These are phyloP conservation scores for Candoia aspera DNA, from an alignment of 2,113 vertebrate species.

Conservation along the genomic window DNA sequence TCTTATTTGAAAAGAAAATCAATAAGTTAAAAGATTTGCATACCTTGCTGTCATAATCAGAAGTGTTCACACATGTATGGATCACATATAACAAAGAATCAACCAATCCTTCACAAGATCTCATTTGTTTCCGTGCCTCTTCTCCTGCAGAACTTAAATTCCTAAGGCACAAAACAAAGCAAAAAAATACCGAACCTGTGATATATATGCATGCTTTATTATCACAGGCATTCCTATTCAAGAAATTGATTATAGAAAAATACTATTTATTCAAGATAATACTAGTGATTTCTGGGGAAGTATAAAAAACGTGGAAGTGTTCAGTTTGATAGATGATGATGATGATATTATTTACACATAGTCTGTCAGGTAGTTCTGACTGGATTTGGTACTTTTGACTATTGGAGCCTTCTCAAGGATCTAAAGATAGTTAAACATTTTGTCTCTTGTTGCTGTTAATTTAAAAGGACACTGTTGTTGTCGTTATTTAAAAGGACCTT, in stretches of 20 bases:
- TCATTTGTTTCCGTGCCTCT: conserved; percentile 95
- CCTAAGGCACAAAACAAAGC: conserved; percentile 64
- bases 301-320: background rate
- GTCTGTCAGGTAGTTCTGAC: background rate
- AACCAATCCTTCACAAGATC: conserved; percentile 91
- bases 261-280: background rate
- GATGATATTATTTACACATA: background rate
- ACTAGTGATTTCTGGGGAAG: background rate
- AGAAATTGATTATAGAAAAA: background rate
- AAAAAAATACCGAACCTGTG: background rate
- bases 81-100: conserved; percentile 96
- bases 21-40: background rate
- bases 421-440: background rate
- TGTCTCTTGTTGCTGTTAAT: background rate
- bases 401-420: background rate
- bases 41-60: conserved; percentile 99
- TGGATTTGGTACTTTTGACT: background rate
- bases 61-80: conserved; percentile 96
- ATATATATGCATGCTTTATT: background rate
- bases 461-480: background rate
- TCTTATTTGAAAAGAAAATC: background rate
- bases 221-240: background rate
- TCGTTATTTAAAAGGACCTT: background rate
- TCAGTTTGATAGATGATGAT: background rate
- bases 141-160: conserved; percentile 97